Evolutionary conservation across 1,140 invertebrate genomes (phyloP), one percentile per base, ranked within the genome.

Genomic region (Mesaphorura yosii): DNA sequence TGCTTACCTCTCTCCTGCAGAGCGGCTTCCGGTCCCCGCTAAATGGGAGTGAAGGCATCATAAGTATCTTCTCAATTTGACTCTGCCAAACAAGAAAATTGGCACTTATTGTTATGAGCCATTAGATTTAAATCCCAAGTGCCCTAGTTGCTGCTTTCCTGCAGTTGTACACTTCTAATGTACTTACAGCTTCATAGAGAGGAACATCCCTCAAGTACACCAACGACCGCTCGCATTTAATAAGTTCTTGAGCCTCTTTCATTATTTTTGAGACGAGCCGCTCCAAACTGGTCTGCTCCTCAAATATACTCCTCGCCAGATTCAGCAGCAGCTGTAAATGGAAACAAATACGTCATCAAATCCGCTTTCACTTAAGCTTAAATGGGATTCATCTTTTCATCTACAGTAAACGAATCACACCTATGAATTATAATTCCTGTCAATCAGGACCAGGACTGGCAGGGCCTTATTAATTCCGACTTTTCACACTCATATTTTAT

Each of bases 221-320:
- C 1, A 88, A 82, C 67, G 88, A 94, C 46, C 87, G 75, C 65
- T 94, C 86, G 69, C 90, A 95, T 67, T 92, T 91, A 25, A 96
- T 73, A 48, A 95, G 70, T 58, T 91, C 88, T 60, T 90, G 78
- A 0, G 91, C 90, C 70, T 95, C 88, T 6, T 84, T 88, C 88
- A 95, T 95, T 61, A 96, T 95, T 74, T 93, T 94, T 42, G 87
- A 90, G 22, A 95, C 89, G 12, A 95, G 73, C 62, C 86, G 85
- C 66, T 94, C 88, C 58, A 95, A 72, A 67, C 54, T 49, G 65
- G 86, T 92, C 66, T 95, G 87, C 69, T 91, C 87, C 69, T 90
- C 86, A 69, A 92, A 92, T 64, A 92, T 89, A 65, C 84, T 85
- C 61, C 85, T 75, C 1, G 87, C 88, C 62, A 92, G 72, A 62